Conservation (phyloP, 2,113 vertebrate genomes). For the Mola mola region DNA sequence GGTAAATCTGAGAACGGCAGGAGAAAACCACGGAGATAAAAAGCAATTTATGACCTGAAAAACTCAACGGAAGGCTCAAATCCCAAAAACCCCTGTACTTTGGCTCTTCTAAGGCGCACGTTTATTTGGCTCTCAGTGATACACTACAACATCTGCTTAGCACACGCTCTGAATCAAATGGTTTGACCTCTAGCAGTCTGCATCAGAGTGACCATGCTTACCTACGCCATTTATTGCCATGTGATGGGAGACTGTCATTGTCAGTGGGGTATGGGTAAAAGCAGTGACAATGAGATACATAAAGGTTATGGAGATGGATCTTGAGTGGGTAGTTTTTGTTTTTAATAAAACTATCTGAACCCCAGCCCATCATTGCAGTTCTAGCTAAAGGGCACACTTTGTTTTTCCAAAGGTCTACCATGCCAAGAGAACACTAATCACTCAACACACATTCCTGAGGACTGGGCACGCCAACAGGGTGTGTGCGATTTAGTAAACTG, state of each 20-base stretch:
- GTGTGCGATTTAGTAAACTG: slow-evolving; percentile 55
- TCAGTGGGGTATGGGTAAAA: slow-evolving; percentile 54
- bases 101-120: slow-evolving; percentile 28
- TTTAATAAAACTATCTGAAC: slow-evolving; percentile 39
- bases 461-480: slow-evolving; percentile 13
- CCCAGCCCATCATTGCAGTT: slow-evolving; percentile 58
- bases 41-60: slow-evolving; percentile 54
- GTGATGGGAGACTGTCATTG: slow-evolving; percentile 63
- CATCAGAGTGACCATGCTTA: slow-evolving; percentile 67
- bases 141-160: slow-evolving; percentile 21
- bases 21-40: slow-evolving; percentile 66
- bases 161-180: slow-evolving; percentile 23
- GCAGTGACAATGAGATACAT: slow-evolving; percentile 69
- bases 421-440: slow-evolving; percentile 50
- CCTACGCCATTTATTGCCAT: slow-evolving; percentile 57
- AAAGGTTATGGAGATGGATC: slow-evolving; percentile 61
- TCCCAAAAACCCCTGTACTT: slow-evolving; percentile 34
- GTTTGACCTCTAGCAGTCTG: slow-evolving; percentile 66
- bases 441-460: slow-evolving; percentile 39
- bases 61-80: slow-evolving; percentile 36
- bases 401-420: slow-evolving; percentile 65
- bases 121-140: slow-evolving; percentile 17
- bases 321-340: slow-evolving; percentile 27
- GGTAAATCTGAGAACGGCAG: slow-evolving; percentile 66
- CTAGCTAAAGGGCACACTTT: neutral